Evolutionary conservation across 1,140 invertebrate genomes (phyloP).

Genomic region (Sitophilus oryzae): DNA sequence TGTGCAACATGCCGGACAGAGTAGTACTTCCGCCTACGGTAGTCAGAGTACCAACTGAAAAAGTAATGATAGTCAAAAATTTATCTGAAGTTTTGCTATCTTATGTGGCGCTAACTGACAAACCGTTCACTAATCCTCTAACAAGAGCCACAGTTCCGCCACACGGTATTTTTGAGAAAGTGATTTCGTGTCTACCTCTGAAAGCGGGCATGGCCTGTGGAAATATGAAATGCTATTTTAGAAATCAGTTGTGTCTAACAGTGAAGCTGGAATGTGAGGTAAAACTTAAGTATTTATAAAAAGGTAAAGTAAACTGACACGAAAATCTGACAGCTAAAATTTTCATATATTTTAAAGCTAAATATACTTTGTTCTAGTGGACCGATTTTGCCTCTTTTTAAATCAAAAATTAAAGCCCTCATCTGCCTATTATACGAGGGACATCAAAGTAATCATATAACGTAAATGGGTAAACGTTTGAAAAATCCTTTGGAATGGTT

Average conservation of each 20-base stretch:
- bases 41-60: constrained; percentile 42
- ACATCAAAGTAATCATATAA: too few species aligned
- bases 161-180: constrained; percentile 32
- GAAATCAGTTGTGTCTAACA: constrained; percentile 10
- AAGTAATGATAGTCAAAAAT: constrained; percentile 44
- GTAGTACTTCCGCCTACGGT: constrained; percentile 43
- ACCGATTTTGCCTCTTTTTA: too few species aligned
- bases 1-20: constrained; percentile 48
- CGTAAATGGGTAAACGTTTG: too few species aligned
- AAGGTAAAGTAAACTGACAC: too few species aligned
- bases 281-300: too few species aligned
- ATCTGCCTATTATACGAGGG: too few species aligned
- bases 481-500: too few species aligned
- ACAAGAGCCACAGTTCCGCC: constrained; percentile 40
- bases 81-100: constrained; percentile 38
- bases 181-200: neutral
- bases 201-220: neutral
- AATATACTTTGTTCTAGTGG: too few species aligned
- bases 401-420: too few species aligned
- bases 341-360: too few species aligned
- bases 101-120: constrained; percentile 38
- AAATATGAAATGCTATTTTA: neutral
- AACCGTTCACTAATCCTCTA: constrained; percentile 42
- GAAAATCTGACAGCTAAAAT: too few species aligned
- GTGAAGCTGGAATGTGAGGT: constrained; percentile 20